phyloP scores from a whole-genome alignment of 2,797 vertebrate genomes.

The Sebastes ruberrimus region DNA sequence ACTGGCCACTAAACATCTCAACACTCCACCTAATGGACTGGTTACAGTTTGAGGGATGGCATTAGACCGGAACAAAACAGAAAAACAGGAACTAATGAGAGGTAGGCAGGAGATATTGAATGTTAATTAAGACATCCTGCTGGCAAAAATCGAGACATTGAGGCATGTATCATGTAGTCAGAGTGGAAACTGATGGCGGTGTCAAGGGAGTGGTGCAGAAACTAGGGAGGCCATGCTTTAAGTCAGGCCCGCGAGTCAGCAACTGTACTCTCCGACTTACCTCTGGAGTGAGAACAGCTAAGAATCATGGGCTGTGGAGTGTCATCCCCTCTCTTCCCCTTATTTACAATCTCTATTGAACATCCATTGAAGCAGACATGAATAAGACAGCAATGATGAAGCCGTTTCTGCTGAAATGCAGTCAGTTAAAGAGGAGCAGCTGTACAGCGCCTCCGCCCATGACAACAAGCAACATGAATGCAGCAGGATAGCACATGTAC shows the following conservation, averaged over 20 bases:
- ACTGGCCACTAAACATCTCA: conserved; percentile 51
- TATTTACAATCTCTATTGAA: not conserved
- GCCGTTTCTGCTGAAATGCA: conserved; percentile 27
- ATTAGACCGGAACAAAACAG: conserved; percentile 6
- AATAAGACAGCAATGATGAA: not conserved
- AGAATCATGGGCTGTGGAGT: not conserved
- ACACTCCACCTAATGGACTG: conserved; percentile 45
- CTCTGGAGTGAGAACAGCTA: conserved; percentile 4
- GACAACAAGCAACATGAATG: conserved; percentile 41
- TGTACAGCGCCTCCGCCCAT: conserved; percentile 37
- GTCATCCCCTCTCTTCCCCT: not conserved
- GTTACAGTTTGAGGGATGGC: conserved; percentile 12
- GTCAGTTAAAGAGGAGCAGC: conserved; percentile 55
- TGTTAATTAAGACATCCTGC: conserved; percentile 7
- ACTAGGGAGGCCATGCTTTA: not conserved
- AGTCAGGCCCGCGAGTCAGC: not conserved
- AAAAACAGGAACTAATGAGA: conserved; percentile 31
- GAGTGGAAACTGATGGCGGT: not conserved
- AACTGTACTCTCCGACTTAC: not conserved
- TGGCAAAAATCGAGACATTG: not conserved
- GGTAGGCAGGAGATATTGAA: conserved; percentile 22
- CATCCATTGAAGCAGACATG: not conserved
- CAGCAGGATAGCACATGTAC: conserved; percentile 51
- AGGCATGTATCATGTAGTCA: not conserved
- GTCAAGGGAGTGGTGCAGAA: not conserved